Evolutionary conservation across 1,140 invertebrate genomes (phyloP).

Genomic region (Microplitis mediator): DNA sequence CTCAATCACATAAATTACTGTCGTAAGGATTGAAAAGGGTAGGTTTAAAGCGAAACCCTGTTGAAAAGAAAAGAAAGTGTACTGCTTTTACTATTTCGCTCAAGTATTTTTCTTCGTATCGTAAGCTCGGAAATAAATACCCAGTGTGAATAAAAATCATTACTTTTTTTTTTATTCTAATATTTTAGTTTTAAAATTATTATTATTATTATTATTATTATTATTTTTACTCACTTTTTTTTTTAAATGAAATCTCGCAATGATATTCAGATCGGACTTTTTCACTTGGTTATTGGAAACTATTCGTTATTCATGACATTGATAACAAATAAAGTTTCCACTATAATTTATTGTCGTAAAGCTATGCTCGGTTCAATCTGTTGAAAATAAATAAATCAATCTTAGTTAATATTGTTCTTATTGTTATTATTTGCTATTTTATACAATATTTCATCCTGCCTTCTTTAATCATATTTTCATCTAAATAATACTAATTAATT

Average conservation of each 20-base stretch:
- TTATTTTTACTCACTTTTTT: background rate
- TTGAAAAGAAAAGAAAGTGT: background rate
- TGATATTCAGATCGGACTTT: background rate
- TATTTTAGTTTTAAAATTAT: background rate
- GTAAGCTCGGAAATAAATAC: background rate
- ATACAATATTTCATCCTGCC: no score
- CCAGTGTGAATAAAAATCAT: background rate
- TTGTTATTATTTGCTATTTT: no score
- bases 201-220: background rate
- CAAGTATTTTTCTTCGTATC: background rate
- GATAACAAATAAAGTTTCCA: background rate
- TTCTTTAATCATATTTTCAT: no score
- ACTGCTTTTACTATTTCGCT: background rate
- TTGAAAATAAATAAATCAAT: no score
- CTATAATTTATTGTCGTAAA: background rate
- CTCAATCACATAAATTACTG: conserved; percentile 1
- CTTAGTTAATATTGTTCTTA: no score
- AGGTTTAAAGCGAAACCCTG: background rate
- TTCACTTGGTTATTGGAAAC: background rate
- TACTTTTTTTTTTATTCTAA: background rate
- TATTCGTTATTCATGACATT: background rate
- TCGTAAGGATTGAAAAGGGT: background rate
- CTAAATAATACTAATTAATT: no score
- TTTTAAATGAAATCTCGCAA: background rate
- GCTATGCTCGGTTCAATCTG: no score